phyloP scores from a whole-genome alignment of 2,888 invertebrate genomes.

The Drosophila mimica region DNA sequence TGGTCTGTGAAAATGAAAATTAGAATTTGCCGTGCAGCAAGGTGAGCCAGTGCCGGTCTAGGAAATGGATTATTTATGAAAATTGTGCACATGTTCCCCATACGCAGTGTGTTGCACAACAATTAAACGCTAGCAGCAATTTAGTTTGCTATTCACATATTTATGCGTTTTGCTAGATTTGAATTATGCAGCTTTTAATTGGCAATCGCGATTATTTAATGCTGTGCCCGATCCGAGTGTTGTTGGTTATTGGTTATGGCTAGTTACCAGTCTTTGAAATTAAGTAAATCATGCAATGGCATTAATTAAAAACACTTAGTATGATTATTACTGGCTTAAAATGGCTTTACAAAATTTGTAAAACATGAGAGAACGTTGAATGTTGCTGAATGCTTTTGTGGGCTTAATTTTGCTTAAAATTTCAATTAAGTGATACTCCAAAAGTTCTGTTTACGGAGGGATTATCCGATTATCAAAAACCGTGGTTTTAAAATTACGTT shows the following conservation, averaged over 20 bases:
- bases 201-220: conserved; percentile 23
- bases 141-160: conserved; percentile 30
- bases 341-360: background rate
- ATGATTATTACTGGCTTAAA: background rate
- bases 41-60: conserved; percentile 27
- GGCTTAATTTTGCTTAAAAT: background rate
- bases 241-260: conserved; percentile 2
- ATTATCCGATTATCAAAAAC: background rate
- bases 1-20: conserved; percentile 57
- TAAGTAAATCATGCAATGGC: background rate
- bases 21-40: conserved; percentile 19
- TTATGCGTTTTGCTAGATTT: conserved; percentile 27
- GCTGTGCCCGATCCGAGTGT: background rate
- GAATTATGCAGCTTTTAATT: conserved; percentile 34
- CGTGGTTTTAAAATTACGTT: background rate
- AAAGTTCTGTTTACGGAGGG: background rate
- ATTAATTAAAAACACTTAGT: background rate
- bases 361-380: background rate
- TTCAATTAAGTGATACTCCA: background rate
- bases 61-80: conserved; percentile 63
- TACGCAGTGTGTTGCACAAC: conserved; percentile 60
- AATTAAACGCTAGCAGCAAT: conserved; percentile 15
- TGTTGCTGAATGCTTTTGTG: background rate
- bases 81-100: conserved; percentile 38
- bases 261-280: background rate